Evolutionary conservation across 2,888 invertebrate species (phyloP), one percentile per base, ranked within the genome.

Genomic region (Fragum whitleyi): DNA sequence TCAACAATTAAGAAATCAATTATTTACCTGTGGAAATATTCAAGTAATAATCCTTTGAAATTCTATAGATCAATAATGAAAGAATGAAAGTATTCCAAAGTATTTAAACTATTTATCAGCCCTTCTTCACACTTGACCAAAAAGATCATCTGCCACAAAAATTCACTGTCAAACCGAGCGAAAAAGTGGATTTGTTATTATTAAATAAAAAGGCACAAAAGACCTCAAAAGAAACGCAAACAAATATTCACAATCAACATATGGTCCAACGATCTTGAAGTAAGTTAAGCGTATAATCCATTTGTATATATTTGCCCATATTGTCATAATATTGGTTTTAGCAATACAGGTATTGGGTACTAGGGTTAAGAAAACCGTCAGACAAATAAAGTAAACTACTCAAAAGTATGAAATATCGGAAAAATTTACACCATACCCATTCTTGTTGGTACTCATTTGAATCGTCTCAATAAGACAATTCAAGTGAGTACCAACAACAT

Each of bases 311-410:
- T 62, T 62, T 62, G 62, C 36, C 36, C n/a, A 28, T 62, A 62
- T 62, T 62, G 62, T 62, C 32, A 62, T 28, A 62, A 62, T 62
- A 62, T 62, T 62, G 62, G 62, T 62, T 62, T 62, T 36, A 32
- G 32, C 57, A 2, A 23, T 57, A 57, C 28, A 57, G 57, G 57
- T 57, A 57, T 57, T 57, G 57, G 57, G 57, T 28, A 7, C 28
- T 19, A n/a, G 32, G 32, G 32, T 36, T 6, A 36, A 36, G 32
- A 36, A 36, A 36, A 36, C 32, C 32, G 3, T 9, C 9, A 36
- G 32, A 3, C 32, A 36, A 36, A 36, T 9, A 6, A 9, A 36
- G 32, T 36, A 36, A 36, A 6, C 9, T 36, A 36, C 32, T 36
- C 9, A 3, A 6, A 6, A 36, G 32, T 36, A 6, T 36, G 9